Evolutionary conservation across 2,797 vertebrate genomes (phyloP), one percentile per base, ranked within the genome.

Genomic region (Sparus aurata): DNA sequence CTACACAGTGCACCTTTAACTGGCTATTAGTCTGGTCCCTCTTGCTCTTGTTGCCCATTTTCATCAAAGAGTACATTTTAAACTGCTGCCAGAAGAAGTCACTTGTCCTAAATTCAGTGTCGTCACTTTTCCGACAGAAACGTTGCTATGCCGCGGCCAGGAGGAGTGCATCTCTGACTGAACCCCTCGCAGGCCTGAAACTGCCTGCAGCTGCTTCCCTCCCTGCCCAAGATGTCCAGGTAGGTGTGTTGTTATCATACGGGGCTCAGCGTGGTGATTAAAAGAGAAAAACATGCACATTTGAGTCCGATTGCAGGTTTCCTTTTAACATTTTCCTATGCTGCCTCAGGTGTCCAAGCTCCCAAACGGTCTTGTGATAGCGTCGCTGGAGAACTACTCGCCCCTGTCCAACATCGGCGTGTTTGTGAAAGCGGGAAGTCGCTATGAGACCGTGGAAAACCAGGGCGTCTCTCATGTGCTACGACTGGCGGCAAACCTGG

Each of bases 351-450:
- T 95, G 63, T 94, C 98, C 80, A 99, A 96, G 80, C 94, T 99
- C 68, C 95, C 97, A 46, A 99, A 95, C 73, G 98, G 98, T 18
- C 93, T 99, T 84, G 91, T 98, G 77, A 92, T 99, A 49, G 97
- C 97, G 0, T 98, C 98, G 13, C 70, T 98, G 93, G 98, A 99
- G 90, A 98, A 96, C 86, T 95, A 96, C 81, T 96, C 96, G 57
- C 98, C 98, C 0, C 17, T 92, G 72, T 95, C 97, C 73, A 97
- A 94, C 84, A 95, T 99, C 20, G 95, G 97, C 12, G 94, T 99
- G 79, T 99, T 98, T 92, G 92, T 99, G 86, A 98, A 95, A 95
- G 94, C 96, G 0, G 97, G 98, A 79, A 98, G 97, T 87, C 96
- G 98, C 74, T 95, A 96, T 63, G 98, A 99, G 92, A 95, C 92